Evolutionary conservation across 2,888 invertebrate genomes (phyloP).

Genomic region (Eremobia ochroleuca): DNA sequence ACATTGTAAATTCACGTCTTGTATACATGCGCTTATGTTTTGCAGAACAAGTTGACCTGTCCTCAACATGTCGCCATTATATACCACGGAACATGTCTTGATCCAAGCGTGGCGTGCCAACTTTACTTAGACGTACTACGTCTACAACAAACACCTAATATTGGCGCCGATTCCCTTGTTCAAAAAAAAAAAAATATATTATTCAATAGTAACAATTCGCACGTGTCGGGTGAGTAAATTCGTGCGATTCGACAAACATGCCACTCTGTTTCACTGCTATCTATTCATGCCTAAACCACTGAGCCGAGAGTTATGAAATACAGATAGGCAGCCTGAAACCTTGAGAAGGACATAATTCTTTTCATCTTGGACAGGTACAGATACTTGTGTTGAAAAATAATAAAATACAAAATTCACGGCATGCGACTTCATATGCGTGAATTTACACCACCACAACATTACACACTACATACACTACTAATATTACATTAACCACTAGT

Average conservation of each 20-base stretch:
- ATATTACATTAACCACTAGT: too few species aligned
- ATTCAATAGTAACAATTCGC: too few species aligned
- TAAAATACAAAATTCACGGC: background rate
- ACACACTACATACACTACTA: too few species aligned
- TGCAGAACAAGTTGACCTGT: conserved; percentile 32
- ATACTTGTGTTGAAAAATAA: background rate
- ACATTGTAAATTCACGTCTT: conserved; percentile 8
- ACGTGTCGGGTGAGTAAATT: too few species aligned
- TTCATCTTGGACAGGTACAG: background rate
- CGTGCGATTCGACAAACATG: too few species aligned
- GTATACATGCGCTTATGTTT: conserved; percentile 4
- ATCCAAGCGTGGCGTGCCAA: conserved; percentile 36
- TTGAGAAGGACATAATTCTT: background rate
- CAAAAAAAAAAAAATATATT: too few species aligned
- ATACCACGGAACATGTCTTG: conserved; percentile 29
- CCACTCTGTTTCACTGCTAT: background rate
- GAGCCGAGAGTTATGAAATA: background rate
- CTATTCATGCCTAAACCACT: background rate
- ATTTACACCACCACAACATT: too few species aligned
- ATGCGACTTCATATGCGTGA: background rate
- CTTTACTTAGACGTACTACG: background rate
- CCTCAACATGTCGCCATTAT: conserved; percentile 34
- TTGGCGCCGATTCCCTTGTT: too few species aligned
- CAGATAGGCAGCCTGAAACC: background rate
- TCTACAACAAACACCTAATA: too few species aligned